Evolutionary conservation across 2,888 invertebrate species (phyloP), one percentile per base, ranked within the genome.

Genomic region (Hypselothyrea guttata): DNA sequence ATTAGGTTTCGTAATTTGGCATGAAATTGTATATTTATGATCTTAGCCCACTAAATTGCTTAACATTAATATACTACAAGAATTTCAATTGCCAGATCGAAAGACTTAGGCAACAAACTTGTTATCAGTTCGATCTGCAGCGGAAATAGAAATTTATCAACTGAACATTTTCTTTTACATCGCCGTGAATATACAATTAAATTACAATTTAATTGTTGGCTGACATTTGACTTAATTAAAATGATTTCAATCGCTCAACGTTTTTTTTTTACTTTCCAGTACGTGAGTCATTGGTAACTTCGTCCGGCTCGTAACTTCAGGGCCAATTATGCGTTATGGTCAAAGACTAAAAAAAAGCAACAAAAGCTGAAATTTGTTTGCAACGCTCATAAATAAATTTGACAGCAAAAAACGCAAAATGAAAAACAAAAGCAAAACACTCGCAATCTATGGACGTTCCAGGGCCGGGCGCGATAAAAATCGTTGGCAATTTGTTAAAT

Each of bases 401-500:
- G 71, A 60, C 64, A 75, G 75, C 66, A 46, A 31, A 63, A 58
- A 64, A 59, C 7, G 34, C 15, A 16, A 54, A 37, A 49, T 38
- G 54, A 22, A 49, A 47, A 53, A 61, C 38, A 55, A 48, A 51
- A 35, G 13, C 9, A 28, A 59, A 18, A 47, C 40, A 18, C 54
- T 56, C 46, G 60, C 75, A 79, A 76, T 83, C 79, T 71, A 79
- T 76, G 75, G 81, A 66, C 52, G 69, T 65, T 53, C 65, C 77
- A 69, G 79, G 73, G 75, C 74, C 65, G 62, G 63, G 58, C 72
- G 72, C 72, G 84, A 85, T 85, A 83, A 84, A 83, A 84, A 85
- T 85, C 84, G 64, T 63, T 71, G 77, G 84, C 86, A 81, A 84
- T 85, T 85, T 84, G 84, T 86, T 86, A 83, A 83, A 75, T 73